Evolutionary conservation across 2,888 invertebrate species (phyloP).

Genomic region (Pocota personata): DNA sequence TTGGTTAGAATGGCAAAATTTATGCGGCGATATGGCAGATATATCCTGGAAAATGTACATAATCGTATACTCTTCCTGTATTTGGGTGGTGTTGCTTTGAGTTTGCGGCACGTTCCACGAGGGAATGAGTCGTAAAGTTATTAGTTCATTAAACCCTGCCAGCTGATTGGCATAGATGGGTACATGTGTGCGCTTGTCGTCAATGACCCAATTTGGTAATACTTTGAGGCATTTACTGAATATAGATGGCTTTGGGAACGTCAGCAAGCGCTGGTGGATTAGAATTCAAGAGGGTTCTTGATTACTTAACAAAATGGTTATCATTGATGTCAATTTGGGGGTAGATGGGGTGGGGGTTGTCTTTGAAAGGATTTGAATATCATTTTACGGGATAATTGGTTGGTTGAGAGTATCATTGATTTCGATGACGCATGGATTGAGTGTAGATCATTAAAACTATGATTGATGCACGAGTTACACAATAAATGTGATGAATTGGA

Average conservation of each 20-base stretch:
- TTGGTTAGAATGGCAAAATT: not conserved
- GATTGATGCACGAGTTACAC: not conserved
- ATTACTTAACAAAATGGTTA: slow-evolving; percentile 5
- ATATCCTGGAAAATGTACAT: not conserved
- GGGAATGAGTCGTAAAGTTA: slow-evolving; percentile 29
- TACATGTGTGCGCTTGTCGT: slow-evolving; percentile 22
- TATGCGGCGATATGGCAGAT: not conserved
- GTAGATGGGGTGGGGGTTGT: not conserved
- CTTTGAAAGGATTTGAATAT: not conserved
- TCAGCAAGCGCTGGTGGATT: not conserved
- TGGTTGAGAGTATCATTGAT: not conserved
- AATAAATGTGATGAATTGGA: not conserved
- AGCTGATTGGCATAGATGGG: slow-evolving; percentile 23
- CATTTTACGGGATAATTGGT: not conserved
- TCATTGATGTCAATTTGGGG: not conserved
- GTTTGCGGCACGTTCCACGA: not conserved
- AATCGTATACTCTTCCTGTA: not conserved
- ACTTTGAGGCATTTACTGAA: slow-evolving; percentile 12
- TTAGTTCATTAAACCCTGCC: slow-evolving; percentile 35
- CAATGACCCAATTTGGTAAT: slow-evolving; percentile 26
- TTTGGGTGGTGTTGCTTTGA: not conserved
- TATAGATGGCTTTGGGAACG: not conserved
- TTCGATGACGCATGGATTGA: not conserved
- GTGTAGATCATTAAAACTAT: not conserved
- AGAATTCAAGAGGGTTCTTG: slow-evolving; percentile 7